Evolutionary conservation across 2,113 vertebrate genomes (phyloP).

Genomic region (Lasiurus cinereus): DNA sequence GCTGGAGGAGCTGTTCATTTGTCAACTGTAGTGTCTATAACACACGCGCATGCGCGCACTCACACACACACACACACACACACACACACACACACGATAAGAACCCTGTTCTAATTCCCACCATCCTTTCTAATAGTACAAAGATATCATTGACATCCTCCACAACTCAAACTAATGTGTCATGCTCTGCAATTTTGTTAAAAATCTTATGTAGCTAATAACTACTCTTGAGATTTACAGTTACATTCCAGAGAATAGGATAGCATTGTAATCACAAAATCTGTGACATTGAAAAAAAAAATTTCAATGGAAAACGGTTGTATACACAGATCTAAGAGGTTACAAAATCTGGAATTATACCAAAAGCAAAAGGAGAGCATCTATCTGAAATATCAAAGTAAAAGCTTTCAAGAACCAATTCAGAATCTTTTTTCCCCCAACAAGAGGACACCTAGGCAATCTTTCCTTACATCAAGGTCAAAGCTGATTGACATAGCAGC

Average conservation of each 20-base stretch:
- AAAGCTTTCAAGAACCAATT: conserved; percentile 23
- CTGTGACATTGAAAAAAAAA: not conserved
- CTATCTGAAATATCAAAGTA: not conserved
- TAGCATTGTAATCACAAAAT: conserved; percentile 13
- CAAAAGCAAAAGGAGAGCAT: conserved; percentile 25
- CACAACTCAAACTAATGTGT: not conserved
- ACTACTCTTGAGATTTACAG: not conserved
- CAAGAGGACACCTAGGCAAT: not conserved
- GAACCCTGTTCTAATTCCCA: not conserved
- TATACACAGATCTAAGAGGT: not conserved
- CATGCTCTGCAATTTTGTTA: not conserved
- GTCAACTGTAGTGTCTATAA: not conserved
- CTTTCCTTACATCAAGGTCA: not conserved
- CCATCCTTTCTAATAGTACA: not conserved
- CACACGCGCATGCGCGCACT: too few relatives aligned
- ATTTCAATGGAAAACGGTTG: not conserved
- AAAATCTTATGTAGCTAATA: conserved; percentile 44
- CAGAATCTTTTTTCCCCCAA: not conserved
- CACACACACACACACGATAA: not conserved
- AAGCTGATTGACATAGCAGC: not conserved
- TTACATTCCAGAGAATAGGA: not conserved
- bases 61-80: not conserved
- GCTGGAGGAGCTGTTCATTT: not conserved
- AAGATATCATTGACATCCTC: not conserved
- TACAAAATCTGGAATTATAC: not conserved